Base-by-base conservation (phyloP, 2,113 vertebrate genomes). In the Phalacrocorax carbo region DNA sequence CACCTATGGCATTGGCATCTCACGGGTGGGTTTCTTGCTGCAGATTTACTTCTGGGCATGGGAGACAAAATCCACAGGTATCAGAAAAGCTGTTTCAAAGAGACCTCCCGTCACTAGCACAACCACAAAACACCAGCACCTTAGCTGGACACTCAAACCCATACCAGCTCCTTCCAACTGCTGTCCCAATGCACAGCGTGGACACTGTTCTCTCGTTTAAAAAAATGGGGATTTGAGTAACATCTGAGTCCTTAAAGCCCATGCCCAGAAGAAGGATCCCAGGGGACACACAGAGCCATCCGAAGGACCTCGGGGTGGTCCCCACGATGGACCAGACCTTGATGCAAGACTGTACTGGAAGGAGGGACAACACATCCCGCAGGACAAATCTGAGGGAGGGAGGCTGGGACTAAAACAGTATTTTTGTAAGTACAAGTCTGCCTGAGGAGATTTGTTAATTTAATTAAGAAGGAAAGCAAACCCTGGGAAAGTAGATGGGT, bases 401-500 rank as follows among this genome's bases (percentile, higher is more conserved):
- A 58, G n/a, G 10, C 54, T 69, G 58, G 7, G 46, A 60, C 34
- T 15, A 7, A 76, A 96, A 76, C 57, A 16, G 72, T 64, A n/a
- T 71, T 88, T 95, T 82, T 72, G 0, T 85, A 87, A 65, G 21
- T 71, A 72, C 27, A 81, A 66, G 48, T 27, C 88, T 72, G 65
- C 52, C 73, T 38, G 71, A 87, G 71, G 40, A 87, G 58, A 49
- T 89, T 22, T 66, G 36, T 84, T 91, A 87, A 92, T 97, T 91
- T 82, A 82, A 91, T 30, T 91, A 73, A 85, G 94, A 91, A 87
- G 2, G 32, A 95, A 95, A 95, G 89, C 66, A 94, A 90, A 65
- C 51, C 57, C 81, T 85, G 77, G 78, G 93, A 80, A 97, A 96
- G 89, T 4, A 85, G 86, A 54, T 1, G 4, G 58, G 81, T 77